Base-by-base conservation (phyloP, 2,113 vertebrate species). In the Monarcha castaneiventris region DNA sequence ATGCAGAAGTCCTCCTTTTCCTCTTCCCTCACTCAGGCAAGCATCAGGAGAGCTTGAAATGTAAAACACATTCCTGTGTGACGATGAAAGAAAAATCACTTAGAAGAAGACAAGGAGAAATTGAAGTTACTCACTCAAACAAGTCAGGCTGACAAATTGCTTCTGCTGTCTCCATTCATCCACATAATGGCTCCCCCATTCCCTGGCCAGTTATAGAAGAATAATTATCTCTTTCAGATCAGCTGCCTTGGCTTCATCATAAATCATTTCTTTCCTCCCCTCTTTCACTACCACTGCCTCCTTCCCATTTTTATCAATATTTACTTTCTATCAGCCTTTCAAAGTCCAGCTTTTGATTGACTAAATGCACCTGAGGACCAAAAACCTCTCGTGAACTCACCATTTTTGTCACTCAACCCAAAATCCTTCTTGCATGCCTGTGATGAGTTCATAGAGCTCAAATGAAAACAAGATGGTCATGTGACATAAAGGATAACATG, bases 101-200 rank as follows among this genome's bases (percentile, higher is more conserved):
- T 95, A 62, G 85, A 85, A 93, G 74, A 96, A 94, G 85, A 96
- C 93, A 95, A 94, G 95, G 88, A 96, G 56, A 91, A 96, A 93
- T 84, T 97, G 96, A 96, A 97, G 96, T 95, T 96, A 93, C 83
- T 97, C 96, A 95, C 92, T 97, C 96, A 97, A 96, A 97, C 76
- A 95, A 94, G 93, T 94, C 92, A 95, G 88, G 66, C 96, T 97
- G 94, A 96, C 92, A 95, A 95, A 96, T 96, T 93, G 93, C 86
- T 93, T 92, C 90, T 96, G 73, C 95, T 93, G 66, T 68, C 89
- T 93, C 84, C 95, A 96, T 96, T 95, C 90, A 96, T 94, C 90
- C 96, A 73, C 90, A 82, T 96, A 96, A 97, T 94, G 92, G 76
- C 27, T 96, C 66, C 51, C 27, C 92, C 90, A 92, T 92, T 96